phyloP scores from a whole-genome alignment of 37 sponge, comb jelly and placozoan genomes.

The Crambe crambe region DNA sequence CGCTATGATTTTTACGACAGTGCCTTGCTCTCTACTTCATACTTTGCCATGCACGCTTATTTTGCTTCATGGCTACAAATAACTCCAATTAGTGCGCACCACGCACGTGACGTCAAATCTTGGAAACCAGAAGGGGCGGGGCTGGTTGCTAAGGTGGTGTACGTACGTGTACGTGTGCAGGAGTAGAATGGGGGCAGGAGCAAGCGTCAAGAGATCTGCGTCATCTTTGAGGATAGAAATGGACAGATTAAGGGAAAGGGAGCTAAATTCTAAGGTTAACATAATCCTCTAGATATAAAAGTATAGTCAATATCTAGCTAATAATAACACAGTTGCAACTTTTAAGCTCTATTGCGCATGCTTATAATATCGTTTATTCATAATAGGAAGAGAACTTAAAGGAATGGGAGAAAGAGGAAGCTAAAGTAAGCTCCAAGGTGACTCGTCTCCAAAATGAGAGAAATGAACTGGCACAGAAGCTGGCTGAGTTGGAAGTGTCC shows the following conservation, averaged over 20 bases:
- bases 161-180: no score
- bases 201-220: slow-evolving; percentile 25
- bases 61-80: neutral
- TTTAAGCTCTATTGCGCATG: neutral
- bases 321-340: neutral
- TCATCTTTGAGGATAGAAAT: slow-evolving; percentile 16
- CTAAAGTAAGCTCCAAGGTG: slow-evolving; percentile 9
- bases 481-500: slow-evolving; percentile 7
- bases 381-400: slow-evolving; percentile 12
- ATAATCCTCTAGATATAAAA: no score
- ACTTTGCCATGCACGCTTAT: no score
- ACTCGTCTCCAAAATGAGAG: slow-evolving; percentile 37
- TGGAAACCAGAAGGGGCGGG: slow-evolving; percentile 13
- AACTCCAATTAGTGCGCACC: neutral
- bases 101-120: neutral
- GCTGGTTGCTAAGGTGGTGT: no score
- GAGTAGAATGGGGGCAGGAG: slow-evolving; percentile 41
- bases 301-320: neutral
- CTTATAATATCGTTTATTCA: neutral
- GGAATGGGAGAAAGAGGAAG: neutral
- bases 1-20: neutral
- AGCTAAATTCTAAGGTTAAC: slow-evolving; percentile 23
- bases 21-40: neutral
- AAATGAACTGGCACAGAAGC: slow-evolving; percentile 35
- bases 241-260: slow-evolving; percentile 26